Percentiles rank a stretch among this genome's conserved stretches.
Conservation (phyloP, 2,888 invertebrate species). For the Digitonthophagus gazella region DNA sequence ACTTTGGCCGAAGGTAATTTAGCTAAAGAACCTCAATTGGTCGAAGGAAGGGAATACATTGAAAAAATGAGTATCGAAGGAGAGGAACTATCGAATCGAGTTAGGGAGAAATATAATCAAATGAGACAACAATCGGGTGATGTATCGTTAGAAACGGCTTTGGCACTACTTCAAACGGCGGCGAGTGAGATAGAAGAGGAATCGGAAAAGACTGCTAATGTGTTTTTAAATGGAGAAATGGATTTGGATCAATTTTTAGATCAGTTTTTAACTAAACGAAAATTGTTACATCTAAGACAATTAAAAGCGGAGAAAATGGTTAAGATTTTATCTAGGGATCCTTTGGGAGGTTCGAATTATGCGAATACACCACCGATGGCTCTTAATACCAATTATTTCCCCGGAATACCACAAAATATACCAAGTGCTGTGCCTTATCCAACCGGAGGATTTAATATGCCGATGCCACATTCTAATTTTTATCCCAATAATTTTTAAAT, state of each 20-base stretch:
- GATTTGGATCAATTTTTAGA: slow-evolving; percentile 83
- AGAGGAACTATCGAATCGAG: slow-evolving; percentile 62
- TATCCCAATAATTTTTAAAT: slow-evolving; percentile 43
- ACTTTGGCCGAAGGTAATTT: slow-evolving; percentile 90
- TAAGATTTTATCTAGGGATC: slow-evolving; percentile 59
- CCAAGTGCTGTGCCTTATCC: slow-evolving; percentile 63
- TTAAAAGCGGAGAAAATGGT: slow-evolving; percentile 93
- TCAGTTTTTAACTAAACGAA: slow-evolving; percentile 74
- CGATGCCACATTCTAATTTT: slow-evolving; percentile 62
- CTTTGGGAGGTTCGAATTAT: slow-evolving; percentile 41
- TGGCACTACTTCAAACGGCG: slow-evolving; percentile 86
- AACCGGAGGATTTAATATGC: slow-evolving; percentile 72
- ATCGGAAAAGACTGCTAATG: slow-evolving; percentile 79
- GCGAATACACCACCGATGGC: slow-evolving; percentile 47
- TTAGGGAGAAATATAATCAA: slow-evolving; percentile 75
- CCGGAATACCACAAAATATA: slow-evolving; percentile 44
- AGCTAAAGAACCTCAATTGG: slow-evolving; percentile 78
- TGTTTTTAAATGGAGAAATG: slow-evolving; percentile 71
- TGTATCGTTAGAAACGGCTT: slow-evolving; percentile 79
- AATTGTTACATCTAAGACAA: slow-evolving; percentile 75
- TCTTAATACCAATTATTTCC: slow-evolving; percentile 52
- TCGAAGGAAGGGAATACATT: slow-evolving; percentile 70
- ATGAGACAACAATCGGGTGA: slow-evolving; percentile 75
- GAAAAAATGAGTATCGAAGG: slow-evolving; percentile 68
- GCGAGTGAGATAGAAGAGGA: slow-evolving; percentile 92